Percentiles rank a stretch among this genome's conserved stretches.
Conservation (phyloP, 1,140 invertebrate species). For the Maconellicoccus hirsutus region DNA sequence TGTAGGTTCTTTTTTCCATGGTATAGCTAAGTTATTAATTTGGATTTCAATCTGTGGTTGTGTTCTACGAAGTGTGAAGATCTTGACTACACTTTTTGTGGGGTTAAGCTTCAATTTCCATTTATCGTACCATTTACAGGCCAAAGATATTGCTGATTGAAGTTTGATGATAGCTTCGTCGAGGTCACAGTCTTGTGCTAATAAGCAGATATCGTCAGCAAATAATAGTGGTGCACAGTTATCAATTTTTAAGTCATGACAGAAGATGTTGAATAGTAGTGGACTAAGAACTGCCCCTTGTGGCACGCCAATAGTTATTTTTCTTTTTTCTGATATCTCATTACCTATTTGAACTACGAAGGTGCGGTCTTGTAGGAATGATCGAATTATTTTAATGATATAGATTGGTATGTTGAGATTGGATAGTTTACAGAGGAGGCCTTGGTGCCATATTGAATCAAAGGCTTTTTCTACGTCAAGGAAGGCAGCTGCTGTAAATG, state of each 20-base stretch:
- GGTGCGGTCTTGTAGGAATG: slow-evolving; percentile 14
- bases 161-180: not conserved
- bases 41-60: not conserved
- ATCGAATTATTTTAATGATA: not conserved
- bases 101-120: not conserved
- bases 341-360: slow-evolving; percentile 14
- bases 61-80: not conserved
- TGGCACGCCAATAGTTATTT: slow-evolving; percentile 13
- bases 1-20: not conserved
- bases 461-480: slow-evolving; percentile 30
- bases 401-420: not conserved
- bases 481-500: slow-evolving; percentile 28
- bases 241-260: not conserved
- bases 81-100: not conserved
- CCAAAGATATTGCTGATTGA: not conserved
- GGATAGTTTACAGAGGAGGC: slow-evolving; percentile 25
- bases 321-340: slow-evolving; percentile 6
- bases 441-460: slow-evolving; percentile 34
- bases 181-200: not conserved
- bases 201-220: too few relatives aligned
- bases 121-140: not conserved
- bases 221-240: too few relatives aligned
- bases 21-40: not conserved
- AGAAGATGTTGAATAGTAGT: not conserved
- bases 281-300: slow-evolving; percentile 15